A percentile compares a stretch with the other conserved stretches of the same genome.
Conservation (phyloP, 2,113 vertebrate genomes). For the Corythornis vintsioides region DNA sequence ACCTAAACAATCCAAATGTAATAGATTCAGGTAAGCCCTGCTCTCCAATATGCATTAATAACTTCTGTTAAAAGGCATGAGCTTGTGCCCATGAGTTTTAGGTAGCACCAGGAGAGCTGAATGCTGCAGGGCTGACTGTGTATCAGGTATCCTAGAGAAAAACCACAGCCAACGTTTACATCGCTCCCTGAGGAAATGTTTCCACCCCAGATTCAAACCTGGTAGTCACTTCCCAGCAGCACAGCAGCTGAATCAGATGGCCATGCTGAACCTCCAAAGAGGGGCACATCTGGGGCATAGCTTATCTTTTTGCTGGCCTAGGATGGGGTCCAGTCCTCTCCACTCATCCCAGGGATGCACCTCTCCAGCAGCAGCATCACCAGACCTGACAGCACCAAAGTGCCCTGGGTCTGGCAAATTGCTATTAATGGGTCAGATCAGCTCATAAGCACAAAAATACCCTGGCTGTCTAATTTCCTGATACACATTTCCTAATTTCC, state of each 20-base stretch:
- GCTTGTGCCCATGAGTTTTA: background rate
- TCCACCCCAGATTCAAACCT: background rate
- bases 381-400: background rate
- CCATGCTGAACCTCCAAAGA: background rate
- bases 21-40: background rate
- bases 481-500: background rate
- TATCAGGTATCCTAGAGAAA: background rate
- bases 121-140: background rate
- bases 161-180: background rate
- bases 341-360: background rate
- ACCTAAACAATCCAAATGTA: conserved; percentile 9
- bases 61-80: background rate
- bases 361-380: background rate
- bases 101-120: background rate
- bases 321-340: background rate
- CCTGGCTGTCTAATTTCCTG: conserved; percentile 32
- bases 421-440: background rate
- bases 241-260: background rate
- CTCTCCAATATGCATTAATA: background rate
- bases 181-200: background rate
- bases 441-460: background rate
- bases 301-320: background rate
- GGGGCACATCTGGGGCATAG: background rate
- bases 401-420: background rate
- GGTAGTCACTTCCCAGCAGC: background rate